Conservation (phyloP, 2,888 invertebrate species). For the Dendrolimus houi region DNA sequence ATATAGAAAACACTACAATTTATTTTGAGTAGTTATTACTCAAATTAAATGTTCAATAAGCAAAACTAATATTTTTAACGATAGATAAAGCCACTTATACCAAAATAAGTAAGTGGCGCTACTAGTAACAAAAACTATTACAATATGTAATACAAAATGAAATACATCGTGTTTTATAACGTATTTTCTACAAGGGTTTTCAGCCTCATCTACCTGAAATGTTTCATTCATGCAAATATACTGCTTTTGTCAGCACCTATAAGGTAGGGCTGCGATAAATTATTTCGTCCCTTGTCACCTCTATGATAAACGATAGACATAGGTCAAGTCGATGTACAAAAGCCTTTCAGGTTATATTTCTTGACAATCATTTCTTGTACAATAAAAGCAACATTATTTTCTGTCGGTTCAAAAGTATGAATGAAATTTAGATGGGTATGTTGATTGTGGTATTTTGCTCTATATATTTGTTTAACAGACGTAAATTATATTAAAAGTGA, state of each 20-base stretch:
- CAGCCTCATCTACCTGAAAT: not conserved
- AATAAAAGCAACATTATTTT: slow-evolving; percentile 5
- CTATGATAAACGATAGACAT: not conserved
- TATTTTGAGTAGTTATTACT: no score
- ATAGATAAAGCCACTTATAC: no score
- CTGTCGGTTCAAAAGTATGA: not conserved
- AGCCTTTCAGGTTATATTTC: not conserved
- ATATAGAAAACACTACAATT: no score
- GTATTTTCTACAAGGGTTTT: not conserved
- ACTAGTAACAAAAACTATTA: no score
- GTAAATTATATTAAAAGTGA: not conserved
- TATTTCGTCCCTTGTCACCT: not conserved
- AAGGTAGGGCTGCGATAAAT: not conserved
- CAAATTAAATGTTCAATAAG: no score
- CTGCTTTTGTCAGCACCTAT: not conserved
- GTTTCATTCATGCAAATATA: not conserved
- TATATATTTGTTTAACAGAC: not conserved
- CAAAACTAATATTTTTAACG: no score
- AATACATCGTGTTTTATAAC: no score
- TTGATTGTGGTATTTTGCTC: not conserved
- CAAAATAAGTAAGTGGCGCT: no score
- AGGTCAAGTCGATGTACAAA: not conserved
- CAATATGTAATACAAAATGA: no score
- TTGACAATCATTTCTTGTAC: not conserved
- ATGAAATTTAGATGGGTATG: not conserved